Base-by-base conservation (phyloP, 2,888 invertebrate species). In the Tribolium freemani region DNA sequence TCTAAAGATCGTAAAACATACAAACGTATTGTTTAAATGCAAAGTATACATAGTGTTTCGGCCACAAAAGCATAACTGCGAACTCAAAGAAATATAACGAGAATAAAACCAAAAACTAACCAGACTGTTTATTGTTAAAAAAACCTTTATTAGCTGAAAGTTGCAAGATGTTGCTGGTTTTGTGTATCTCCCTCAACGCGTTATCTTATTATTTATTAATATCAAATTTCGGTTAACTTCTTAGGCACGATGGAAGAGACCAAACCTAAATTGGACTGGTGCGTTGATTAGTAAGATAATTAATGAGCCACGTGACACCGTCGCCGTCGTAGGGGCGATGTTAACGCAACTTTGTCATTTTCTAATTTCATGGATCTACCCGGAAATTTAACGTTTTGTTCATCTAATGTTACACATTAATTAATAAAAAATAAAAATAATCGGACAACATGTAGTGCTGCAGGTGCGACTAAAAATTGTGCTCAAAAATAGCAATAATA, bases 231-330 rank as follows among this genome's bases (percentile, higher is more conserved):
- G 73, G 48, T 63, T 45, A 75, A 72, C 71, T 72, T 76, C 73
- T 76, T 76, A 75, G 77, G 74, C 73, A 73, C 69, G 74, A 73
- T 72, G 73, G 75, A 76, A 77, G 75, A 79, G 76, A 77, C 75
- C 76, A 78, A 76, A 66, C 54, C 66, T 81, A 83, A 83, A 82
- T 83, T 83, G 81, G 82, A 78, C 77, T 76, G 77, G 73, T 77
- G 79, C 79, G 81, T 81, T 83, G 83, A 84, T 84, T 84, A 84
- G 81, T 77, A 80, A 81, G 82, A 81, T 83, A 84, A 84, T 83
- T 84, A 84, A 84, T 84, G 84, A 80, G 83, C 66, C 74, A 76
- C 76, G 64, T 73, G 76, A 76, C 72, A 76, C 76, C 74, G 31
- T 60, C 21, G 51, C 13, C 46, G 57, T 9, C 44, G 56, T 48